Evolutionary conservation across 1,140 invertebrate species (phyloP).

Genomic region (Glomeris maerens): DNA sequence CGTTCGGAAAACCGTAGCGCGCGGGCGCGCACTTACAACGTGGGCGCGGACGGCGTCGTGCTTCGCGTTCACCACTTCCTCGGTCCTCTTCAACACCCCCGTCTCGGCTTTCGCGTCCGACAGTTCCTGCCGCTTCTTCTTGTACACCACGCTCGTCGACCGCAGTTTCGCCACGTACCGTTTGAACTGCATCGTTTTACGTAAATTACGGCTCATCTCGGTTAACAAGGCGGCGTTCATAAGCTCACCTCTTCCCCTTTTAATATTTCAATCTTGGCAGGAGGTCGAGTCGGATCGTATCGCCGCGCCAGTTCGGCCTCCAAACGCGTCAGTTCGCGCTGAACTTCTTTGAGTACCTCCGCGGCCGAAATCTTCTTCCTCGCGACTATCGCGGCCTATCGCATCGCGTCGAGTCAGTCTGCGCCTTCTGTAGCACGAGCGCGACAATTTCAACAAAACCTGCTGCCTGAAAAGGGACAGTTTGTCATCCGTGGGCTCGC

Average conservation of each 20-base stretch:
- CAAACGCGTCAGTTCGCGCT: slow-evolving; percentile 42
- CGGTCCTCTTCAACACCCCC: slow-evolving; percentile 46
- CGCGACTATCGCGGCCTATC: slow-evolving; percentile 50
- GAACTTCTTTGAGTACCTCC: slow-evolving; percentile 48
- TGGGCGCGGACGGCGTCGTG: neutral
- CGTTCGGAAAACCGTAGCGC: neutral
- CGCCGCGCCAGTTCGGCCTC: slow-evolving; percentile 41
- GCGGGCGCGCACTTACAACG: neutral
- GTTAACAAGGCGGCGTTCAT: slow-evolving; percentile 2
- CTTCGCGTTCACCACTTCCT: slow-evolving; percentile 40
- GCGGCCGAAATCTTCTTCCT: slow-evolving; percentile 59
- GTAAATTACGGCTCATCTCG: slow-evolving; percentile 7
- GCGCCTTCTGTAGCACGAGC: neutral
- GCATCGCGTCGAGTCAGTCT: slow-evolving; percentile 2
- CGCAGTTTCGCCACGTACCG: slow-evolving; percentile 61
- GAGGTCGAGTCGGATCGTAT: too few species aligned
- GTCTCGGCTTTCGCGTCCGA: slow-evolving; percentile 52
- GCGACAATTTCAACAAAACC: slow-evolving; percentile 20
- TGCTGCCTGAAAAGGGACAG: slow-evolving; percentile 68
- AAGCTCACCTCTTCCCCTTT: slow-evolving; percentile 53
- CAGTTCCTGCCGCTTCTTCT: slow-evolving; percentile 55
- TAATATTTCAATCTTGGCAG: too few species aligned
- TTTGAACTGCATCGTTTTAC: slow-evolving; percentile 42
- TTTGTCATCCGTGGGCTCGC: slow-evolving; percentile 49
- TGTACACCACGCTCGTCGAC: slow-evolving; percentile 62